Evolutionary conservation across 2,888 invertebrate genomes (phyloP), one percentile per base, ranked within the genome.

Genomic region (Cyclophora punctaria): DNA sequence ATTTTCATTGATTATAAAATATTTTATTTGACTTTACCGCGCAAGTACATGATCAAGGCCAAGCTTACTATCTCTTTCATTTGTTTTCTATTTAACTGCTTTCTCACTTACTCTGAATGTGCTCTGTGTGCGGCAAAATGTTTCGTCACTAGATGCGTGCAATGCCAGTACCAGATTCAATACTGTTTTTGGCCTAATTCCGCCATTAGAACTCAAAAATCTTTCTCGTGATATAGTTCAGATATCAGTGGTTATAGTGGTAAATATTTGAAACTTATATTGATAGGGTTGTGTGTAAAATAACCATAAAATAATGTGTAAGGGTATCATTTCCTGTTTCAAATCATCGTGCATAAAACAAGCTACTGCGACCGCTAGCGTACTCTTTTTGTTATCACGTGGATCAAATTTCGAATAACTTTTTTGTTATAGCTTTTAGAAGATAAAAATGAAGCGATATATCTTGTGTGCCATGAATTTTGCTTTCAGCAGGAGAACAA

Each of bases 321-420:
- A 78, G 77, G 80, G 78, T 81, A 78, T 76, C 80, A 81, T 86
- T 88, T 88, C 87, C 87, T 87, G 87, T 84, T 80, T 79, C 75
- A 69, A 79, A 80, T 20, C 20, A 20, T 79, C 76, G 64, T 72
- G 73, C 59, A 72, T 77, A 86, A 56, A 88, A 85, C 87, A 86
- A 85, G 81, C 80, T 78, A 83, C 80, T 83, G 78, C 83, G 80
- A 75, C 65, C 71, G 73, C 80, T 81, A 80, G 81, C 77, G 74
- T 76, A 83, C 77, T 80, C 77, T 80, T 80, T 82, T 83, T 75
- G 75, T 81, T 84, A 89, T 89, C 89, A 89, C 89, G 89, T 89
- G 89, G 89, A 87, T 83, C 73, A 78, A 80, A 80, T 84, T 83
- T 87, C 71, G 75, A 81, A 79, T 78, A 75, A 69, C 69, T 67